These are phyloP conservation scores for Poeciliopsis occidentalis DNA, from an alignment of 2,113 vertebrate species.

Conservation along the genomic window DNA sequence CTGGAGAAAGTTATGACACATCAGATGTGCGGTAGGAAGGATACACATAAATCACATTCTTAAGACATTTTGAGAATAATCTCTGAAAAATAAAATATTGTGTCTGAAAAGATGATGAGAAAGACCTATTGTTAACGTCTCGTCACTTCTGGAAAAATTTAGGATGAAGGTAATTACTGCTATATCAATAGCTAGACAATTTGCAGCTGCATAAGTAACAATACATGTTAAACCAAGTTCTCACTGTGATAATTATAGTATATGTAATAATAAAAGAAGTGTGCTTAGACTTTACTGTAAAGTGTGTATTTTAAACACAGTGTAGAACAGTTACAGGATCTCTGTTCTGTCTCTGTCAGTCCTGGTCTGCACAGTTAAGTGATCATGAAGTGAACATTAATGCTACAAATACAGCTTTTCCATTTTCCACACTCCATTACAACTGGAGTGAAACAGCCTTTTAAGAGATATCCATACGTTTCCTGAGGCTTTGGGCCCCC, in stretches of 20 bases:
- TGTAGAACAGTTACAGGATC: constrained; percentile 24
- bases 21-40: too few species aligned
- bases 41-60: too few species aligned
- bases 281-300: constrained; percentile 9
- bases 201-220: neutral
- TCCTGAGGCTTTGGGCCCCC: constrained; percentile 75
- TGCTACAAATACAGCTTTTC: constrained; percentile 70
- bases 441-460: constrained; percentile 70
- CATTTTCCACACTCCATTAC: constrained; percentile 80
- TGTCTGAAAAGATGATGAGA: neutral
- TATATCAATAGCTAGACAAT: constrained; percentile 5
- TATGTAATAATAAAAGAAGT: neutral
- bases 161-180: neutral
- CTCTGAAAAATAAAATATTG: neutral
- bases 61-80: too few species aligned
- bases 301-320: neutral
- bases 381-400: constrained; percentile 71
- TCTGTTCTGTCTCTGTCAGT: constrained; percentile 6
- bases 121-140: neutral
- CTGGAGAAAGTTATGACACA: too few species aligned
- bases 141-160: neutral
- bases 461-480: constrained; percentile 79
- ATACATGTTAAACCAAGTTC: neutral
- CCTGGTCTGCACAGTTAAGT: constrained; percentile 59
- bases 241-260: neutral